Evolutionary conservation across 2,888 invertebrate species (phyloP).

Genomic region (Schizaphis graminum): DNA sequence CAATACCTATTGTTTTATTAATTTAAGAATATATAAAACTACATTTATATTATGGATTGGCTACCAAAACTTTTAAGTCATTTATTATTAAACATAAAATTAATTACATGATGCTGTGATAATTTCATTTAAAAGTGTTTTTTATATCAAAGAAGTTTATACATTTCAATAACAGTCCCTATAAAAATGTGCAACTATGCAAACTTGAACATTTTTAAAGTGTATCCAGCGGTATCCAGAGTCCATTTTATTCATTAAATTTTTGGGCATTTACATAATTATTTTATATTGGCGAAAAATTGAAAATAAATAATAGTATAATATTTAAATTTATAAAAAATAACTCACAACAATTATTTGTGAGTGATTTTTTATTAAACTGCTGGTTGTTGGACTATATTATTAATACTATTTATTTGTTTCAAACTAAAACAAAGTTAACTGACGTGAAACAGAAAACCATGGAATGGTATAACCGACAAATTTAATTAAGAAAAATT

Average conservation of each 20-base stretch:
- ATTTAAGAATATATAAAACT: neutral
- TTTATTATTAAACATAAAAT: neutral
- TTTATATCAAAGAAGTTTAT: neutral
- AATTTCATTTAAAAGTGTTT: neutral
- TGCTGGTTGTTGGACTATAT: neutral
- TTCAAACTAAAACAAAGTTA: neutral
- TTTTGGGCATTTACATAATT: neutral
- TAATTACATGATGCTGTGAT: neutral
- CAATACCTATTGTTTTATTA: neutral
- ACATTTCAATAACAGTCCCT: neutral
- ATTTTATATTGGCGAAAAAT: neutral
- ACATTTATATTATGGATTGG: neutral
- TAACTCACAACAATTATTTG: neutral
- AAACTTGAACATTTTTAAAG: neutral
- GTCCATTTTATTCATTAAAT: neutral
- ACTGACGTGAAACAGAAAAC: neutral
- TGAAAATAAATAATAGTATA: neutral
- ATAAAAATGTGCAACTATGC: neutral
- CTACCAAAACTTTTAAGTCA: neutral
- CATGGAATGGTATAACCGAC: neutral
- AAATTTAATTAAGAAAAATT: neutral
- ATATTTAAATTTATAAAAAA: neutral
- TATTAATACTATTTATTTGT: neutral
- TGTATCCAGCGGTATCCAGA: neutral
- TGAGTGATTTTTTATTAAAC: neutral